Evolutionary conservation across 2,113 vertebrate species (phyloP), one percentile per base, ranked within the genome.

Genomic region (Oophaga pumilio): DNA sequence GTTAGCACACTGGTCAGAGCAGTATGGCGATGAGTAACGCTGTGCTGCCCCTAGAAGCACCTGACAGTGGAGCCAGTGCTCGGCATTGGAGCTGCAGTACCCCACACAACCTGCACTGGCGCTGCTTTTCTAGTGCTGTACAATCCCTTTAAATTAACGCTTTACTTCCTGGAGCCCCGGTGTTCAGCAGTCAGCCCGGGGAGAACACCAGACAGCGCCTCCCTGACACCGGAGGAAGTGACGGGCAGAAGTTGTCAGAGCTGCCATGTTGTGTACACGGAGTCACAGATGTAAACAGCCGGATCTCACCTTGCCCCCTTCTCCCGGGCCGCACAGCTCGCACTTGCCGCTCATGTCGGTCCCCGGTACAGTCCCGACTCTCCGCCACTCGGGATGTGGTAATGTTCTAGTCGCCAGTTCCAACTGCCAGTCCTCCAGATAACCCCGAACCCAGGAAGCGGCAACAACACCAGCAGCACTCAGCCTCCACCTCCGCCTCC

Each of bases 261-360:
- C 60, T 15, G 24, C 1, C 24, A 56, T 13, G 66, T 14, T 10
- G 9, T n/a, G 62, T 66, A 66, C 62, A 2, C 11, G 62, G 22
- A 1, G 2, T 56, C 53, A 56, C 53, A 56, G 8, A 56, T 56
- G 53, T 56, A 56, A 56, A 56, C 53, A 56, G 53, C 53, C 64
- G 57, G 10, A 2, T 20, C 86, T 87, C 52, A 87, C 80, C 86
- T 82, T 59, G 69, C 24, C 77, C 56, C 68, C 86, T 83, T 59
- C 28, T 62, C 86, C 78, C 53, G 86, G 78, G 86, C 86, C 86
- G 86, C 77, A 87, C 26, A 82, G 79, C 79, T 82, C 86, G 28
- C 69, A 59, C 13, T n/a, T 52, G 69, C 69, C 49, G 57, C 18
- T 83, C 86, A 87, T 87, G 79, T 73, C 69, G 68, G 12, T 73